Evolutionary conservation across 1,140 invertebrate species (phyloP).

Genomic region (Holotrichia oblita): DNA sequence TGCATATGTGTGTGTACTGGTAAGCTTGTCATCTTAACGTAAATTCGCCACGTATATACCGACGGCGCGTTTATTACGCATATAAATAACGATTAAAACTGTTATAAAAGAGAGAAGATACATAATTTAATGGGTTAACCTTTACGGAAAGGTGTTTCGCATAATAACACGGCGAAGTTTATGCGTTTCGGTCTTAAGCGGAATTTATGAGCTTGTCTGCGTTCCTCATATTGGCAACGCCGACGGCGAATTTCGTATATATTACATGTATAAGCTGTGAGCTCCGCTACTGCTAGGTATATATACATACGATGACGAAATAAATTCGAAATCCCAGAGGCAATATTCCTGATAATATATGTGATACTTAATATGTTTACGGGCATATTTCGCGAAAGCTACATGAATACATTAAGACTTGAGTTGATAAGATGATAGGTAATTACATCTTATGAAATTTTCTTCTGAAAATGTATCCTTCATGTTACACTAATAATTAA

Average conservation of each 20-base stretch:
- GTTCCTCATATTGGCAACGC: constrained; percentile 11
- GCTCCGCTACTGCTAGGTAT: background rate
- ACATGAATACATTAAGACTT: no score
- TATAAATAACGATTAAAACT: constrained; percentile 14
- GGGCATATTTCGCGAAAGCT: no score
- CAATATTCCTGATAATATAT: no score
- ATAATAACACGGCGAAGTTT: constrained; percentile 1
- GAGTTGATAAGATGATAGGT: no score
- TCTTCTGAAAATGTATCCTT: no score
- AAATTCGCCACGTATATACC: background rate
- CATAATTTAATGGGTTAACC: constrained; percentile 1
- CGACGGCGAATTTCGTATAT: constrained; percentile 6
- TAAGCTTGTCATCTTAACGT: constrained; percentile 12
- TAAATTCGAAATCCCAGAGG: no score
- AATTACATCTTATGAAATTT: no score
- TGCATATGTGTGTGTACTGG: constrained; percentile 4
- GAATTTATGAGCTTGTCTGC: constrained; percentile 12
- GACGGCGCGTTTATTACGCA: constrained; percentile 11
- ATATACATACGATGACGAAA: background rate
- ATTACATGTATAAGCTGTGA: background rate
- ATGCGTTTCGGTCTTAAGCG: constrained; percentile 5
- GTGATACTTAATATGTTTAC: no score
- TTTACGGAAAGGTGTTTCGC: constrained; percentile 11
- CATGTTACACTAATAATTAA: no score
- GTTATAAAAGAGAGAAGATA: constrained; percentile 13